phyloP scores from a whole-genome alignment of 2,113 vertebrate species.

The Gopherus flavomarginatus region DNA sequence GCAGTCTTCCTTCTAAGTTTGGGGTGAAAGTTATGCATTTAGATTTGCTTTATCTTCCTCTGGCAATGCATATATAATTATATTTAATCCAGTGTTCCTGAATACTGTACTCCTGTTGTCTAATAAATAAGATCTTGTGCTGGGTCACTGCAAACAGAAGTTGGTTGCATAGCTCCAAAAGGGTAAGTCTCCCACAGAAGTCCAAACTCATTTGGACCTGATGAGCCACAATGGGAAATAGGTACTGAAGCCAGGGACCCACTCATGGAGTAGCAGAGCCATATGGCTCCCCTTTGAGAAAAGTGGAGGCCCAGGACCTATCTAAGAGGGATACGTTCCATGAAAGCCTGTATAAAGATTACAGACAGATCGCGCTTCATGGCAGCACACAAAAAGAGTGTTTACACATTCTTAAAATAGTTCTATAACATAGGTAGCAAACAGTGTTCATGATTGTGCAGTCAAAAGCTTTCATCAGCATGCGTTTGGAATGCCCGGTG shows the following conservation, averaged over 20 bases:
- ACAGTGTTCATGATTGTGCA: fast-evolving
- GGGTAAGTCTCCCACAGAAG: background rate
- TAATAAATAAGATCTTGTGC: background rate
- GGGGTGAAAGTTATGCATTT: background rate
- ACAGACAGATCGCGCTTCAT: background rate
- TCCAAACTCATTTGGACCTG: background rate
- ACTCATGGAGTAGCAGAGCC: background rate
- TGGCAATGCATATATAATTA: too few relatives aligned
- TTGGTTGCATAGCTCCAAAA: background rate
- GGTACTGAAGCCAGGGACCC: background rate
- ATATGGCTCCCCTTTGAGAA: background rate
- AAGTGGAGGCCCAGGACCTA: background rate
- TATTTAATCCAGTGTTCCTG: background rate
- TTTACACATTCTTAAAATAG: background rate
- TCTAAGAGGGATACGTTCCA: background rate
- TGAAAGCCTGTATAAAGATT: background rate
- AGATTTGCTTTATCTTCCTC: background rate
- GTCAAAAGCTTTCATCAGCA: background rate
- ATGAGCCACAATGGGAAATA: background rate
- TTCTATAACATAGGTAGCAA: background rate
- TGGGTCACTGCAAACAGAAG: background rate
- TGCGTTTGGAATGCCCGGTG: background rate
- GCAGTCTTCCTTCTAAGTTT: background rate
- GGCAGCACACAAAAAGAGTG: background rate
- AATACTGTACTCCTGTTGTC: background rate